A percentile compares a stretch with the other conserved stretches of the same genome.
Conservation (phyloP, 2,888 invertebrate species). For the Hydropsyche betteni region DNA sequence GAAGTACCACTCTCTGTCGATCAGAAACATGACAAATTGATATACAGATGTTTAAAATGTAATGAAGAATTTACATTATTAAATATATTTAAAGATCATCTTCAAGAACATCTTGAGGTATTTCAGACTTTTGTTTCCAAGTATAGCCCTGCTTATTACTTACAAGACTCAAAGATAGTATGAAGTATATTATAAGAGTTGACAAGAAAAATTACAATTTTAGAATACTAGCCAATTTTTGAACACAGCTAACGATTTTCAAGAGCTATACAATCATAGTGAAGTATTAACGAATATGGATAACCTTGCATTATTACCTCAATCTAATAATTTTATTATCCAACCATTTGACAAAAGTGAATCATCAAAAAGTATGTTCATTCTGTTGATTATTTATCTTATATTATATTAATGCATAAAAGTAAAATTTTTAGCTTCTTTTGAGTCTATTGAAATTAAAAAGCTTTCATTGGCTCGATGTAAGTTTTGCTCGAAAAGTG, state of each 20-base stretch:
- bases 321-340: neutral
- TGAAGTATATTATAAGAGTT: no score
- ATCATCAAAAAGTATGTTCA: neutral
- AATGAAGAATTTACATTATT: neutral
- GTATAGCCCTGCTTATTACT: no score
- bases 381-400: neutral
- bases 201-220: no score
- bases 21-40: neutral
- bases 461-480: neutral
- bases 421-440: neutral
- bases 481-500: neutral
- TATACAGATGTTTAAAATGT: slow-evolving; percentile 17
- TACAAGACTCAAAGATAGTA: no score
- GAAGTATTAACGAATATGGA: neutral
- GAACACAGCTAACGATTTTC: no score
- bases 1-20: neutral
- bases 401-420: neutral
- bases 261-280: neutral
- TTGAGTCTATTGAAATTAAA: neutral
- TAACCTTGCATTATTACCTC: neutral
- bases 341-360: neutral
- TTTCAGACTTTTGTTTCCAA: no score
- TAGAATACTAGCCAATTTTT: no score
- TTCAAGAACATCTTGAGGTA: slow-evolving; percentile 11
- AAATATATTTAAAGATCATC: slow-evolving; percentile 13